Conservation (phyloP, 2,888 invertebrate genomes). For the Pocota personata region DNA sequence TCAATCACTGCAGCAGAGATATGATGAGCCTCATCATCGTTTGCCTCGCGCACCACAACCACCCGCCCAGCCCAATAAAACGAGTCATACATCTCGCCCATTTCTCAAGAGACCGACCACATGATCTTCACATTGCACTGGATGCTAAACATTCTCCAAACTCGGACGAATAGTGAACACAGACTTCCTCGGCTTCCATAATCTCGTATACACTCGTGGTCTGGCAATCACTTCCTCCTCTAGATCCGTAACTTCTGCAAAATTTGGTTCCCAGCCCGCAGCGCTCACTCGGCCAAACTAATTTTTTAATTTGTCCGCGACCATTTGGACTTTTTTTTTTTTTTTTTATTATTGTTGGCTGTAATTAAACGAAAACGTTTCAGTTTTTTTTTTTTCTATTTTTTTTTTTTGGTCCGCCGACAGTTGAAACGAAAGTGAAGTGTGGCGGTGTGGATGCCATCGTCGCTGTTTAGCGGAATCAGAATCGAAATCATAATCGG, state of each 20-base stretch:
- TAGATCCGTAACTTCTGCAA: conserved; percentile 12
- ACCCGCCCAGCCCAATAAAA: background rate
- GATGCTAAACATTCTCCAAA: conserved; percentile 16
- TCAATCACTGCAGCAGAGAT: conserved; percentile 30
- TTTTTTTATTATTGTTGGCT: conserved; percentile 32
- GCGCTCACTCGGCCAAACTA: conserved; percentile 31
- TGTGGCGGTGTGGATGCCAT: conserved; percentile 49
- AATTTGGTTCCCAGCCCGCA: background rate
- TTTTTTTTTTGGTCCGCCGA: conserved; percentile 16
- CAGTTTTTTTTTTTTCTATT: conserved; percentile 14
- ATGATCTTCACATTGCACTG: conserved; percentile 30
- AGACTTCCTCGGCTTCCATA: conserved; percentile 46
- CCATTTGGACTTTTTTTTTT: conserved; percentile 13
- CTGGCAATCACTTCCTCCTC: conserved; percentile 42
- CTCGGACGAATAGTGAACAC: conserved; percentile 42
- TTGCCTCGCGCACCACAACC: background rate
- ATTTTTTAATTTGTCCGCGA: conserved; percentile 36
- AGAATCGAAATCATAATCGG: conserved; percentile 68
- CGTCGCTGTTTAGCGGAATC: conserved; percentile 48
- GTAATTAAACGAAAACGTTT: conserved; percentile 41
- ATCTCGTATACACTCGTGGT: conserved; percentile 12
- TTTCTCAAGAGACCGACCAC: conserved; percentile 51
- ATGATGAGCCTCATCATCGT: conserved; percentile 1
- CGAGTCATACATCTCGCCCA: conserved; percentile 15
- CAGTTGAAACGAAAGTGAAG: conserved; percentile 64